Percentiles rank a stretch among this genome's conserved stretches.
phyloP scores from a whole-genome alignment of 37 sponge, comb jelly and placozoan genomes.

The Agelas oroides region DNA sequence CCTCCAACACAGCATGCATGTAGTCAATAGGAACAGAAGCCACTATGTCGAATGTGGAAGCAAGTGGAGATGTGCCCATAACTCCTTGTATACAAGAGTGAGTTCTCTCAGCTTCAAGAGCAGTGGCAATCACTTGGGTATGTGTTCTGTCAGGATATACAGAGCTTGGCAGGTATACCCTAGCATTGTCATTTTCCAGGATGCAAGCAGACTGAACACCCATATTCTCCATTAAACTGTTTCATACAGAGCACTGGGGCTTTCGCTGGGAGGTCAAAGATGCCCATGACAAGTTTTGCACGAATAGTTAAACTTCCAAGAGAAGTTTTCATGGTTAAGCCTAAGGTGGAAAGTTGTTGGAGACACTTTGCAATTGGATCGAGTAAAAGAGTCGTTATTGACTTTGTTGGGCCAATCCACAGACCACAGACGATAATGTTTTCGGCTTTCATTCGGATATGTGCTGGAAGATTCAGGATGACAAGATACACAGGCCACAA shows the following conservation, averaged over 20 bases:
- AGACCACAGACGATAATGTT: not conserved
- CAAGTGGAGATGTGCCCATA: constrained; percentile 17
- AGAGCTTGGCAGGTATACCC: not conserved
- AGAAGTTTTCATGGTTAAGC: not conserved
- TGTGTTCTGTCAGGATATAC: constrained; percentile 6
- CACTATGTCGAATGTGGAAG: not conserved
- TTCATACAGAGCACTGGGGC: not conserved
- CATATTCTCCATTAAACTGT: constrained; percentile 52
- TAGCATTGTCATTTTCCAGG: constrained; percentile 33
- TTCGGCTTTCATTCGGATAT: not conserved
- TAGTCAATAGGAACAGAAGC: constrained; percentile 26
- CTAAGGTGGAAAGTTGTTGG: not conserved
- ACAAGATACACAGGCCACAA: no score
- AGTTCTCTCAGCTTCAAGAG: not conserved
- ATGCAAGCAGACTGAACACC: constrained; percentile 55
- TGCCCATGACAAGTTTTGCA: not conserved
- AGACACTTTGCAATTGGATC: not conserved
- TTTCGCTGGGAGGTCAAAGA: constrained; percentile 49
- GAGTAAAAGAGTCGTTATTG: not conserved
- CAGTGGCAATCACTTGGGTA: not conserved
- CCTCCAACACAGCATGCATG: constrained; percentile 33
- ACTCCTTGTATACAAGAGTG: constrained; percentile 3
- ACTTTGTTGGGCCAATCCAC: constrained; percentile 1
- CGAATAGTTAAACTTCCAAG: not conserved
- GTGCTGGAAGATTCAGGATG: not conserved